Evolutionary conservation across 2,797 vertebrate species (phyloP).

Genomic region (Argentina silus): DNA sequence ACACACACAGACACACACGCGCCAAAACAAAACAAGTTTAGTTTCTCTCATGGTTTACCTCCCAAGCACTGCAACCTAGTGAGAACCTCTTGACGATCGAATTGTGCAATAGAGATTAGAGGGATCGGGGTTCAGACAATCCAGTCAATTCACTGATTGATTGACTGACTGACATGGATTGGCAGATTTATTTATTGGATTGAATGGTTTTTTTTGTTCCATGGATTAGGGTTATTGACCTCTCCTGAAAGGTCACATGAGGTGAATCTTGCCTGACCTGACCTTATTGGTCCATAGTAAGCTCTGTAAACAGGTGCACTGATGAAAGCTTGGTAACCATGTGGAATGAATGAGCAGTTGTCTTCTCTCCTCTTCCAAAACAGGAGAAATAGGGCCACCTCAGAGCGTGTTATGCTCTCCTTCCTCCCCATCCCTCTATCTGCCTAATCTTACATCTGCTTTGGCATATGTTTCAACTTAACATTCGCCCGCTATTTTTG

Average conservation of each 20-base stretch:
- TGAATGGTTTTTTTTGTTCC: too few species aligned
- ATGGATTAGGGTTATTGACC: neutral
- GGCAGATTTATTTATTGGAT: too few species aligned
- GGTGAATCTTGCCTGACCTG: too few species aligned
- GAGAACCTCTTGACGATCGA: neutral
- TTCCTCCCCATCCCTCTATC: neutral
- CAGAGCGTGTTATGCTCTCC: neutral
- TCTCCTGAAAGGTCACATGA: neutral
- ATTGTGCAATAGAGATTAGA: neutral
- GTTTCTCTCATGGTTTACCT: neutral
- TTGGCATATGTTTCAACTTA: constrained; percentile 20
- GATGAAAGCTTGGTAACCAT: neutral
- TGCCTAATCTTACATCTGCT: constrained; percentile 8
- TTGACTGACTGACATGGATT: too few species aligned
- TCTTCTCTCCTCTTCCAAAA: neutral
- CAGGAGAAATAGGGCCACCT: constrained; percentile 8
- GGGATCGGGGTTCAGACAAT: neutral
- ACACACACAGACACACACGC: neutral
- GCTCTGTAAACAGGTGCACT: neutral
- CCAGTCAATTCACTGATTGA: neutral
- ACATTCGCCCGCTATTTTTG: neutral
- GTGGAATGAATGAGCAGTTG: neutral
- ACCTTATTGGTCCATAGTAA: neutral
- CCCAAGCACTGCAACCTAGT: neutral
- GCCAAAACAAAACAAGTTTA: neutral